Evolutionary conservation across 1,140 invertebrate genomes (phyloP).

Genomic region (Cyclina sinensis): DNA sequence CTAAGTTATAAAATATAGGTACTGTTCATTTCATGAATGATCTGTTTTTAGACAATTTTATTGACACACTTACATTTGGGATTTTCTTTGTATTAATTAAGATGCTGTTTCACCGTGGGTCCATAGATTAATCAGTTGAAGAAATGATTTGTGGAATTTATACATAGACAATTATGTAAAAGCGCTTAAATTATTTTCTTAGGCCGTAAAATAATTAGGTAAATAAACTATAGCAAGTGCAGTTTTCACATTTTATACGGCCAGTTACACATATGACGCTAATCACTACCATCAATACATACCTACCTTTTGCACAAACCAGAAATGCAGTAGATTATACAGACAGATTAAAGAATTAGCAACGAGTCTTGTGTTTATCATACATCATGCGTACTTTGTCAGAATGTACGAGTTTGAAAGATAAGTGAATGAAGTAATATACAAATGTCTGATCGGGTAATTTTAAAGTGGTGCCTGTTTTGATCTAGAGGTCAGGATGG

Average conservation of each 20-base stretch:
- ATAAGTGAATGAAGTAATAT: background rate
- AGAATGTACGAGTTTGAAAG: background rate
- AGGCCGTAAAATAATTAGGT: background rate
- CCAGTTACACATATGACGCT: background rate
- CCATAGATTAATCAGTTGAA: too few relatives aligned
- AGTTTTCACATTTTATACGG: background rate
- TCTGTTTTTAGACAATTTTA: too few relatives aligned
- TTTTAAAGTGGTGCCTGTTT: conserved; percentile 8
- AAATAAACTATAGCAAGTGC: background rate
- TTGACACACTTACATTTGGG: too few relatives aligned
- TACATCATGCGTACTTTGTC: background rate
- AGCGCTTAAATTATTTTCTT: too few relatives aligned
- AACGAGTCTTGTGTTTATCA: background rate
- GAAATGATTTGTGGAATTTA: too few relatives aligned
- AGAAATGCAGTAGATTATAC: background rate
- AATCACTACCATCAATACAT: background rate
- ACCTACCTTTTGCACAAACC: background rate
- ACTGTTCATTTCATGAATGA: too few relatives aligned
- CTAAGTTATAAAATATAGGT: too few relatives aligned
- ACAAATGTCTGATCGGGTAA: background rate
- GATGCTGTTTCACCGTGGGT: too few relatives aligned
- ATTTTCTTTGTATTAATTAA: too few relatives aligned
- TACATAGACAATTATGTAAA: too few relatives aligned
- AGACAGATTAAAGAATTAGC: background rate
- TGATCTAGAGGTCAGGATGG: background rate